Percentiles rank a stretch among this genome's conserved stretches.
phyloP scores from a whole-genome alignment of 2,888 invertebrate genomes.

The Morpho achilles region DNA sequence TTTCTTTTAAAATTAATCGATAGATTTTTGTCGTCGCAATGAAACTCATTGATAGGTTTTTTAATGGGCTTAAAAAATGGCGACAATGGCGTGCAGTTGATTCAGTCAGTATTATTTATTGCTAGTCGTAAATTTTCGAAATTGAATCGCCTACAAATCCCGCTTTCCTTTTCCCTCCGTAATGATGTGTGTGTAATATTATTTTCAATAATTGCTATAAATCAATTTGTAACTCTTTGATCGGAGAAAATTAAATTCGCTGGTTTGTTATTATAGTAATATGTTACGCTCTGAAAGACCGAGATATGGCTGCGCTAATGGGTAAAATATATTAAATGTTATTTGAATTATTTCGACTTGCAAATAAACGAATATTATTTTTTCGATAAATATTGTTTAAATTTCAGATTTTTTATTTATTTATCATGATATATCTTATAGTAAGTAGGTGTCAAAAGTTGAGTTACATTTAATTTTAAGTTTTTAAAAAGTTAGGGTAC shows the following conservation, averaged over 20 bases:
- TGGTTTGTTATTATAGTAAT: constrained; percentile 6
- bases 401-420: no score
- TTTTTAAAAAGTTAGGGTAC: no score
- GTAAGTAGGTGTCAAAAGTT: no score
- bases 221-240: constrained; percentile 46
- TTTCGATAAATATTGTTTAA: no score
- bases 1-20: constrained; percentile 43
- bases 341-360: constrained; percentile 1
- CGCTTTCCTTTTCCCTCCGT: constrained; percentile 49
- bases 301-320: constrained; percentile 1
- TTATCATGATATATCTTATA: no score
- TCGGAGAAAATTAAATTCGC: constrained; percentile 15
- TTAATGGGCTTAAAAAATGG: constrained; percentile 75
- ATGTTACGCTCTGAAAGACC: constrained; percentile 2
- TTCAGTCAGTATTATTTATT: constrained; percentile 67
- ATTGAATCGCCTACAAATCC: constrained; percentile 70
- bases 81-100: constrained; percentile 65
- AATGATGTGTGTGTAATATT: constrained; percentile 49
- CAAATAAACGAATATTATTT: no score
- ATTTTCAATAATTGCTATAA: constrained; percentile 62
- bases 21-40: constrained; percentile 62
- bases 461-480: no score
- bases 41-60: constrained; percentile 71
- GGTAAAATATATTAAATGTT: not conserved
- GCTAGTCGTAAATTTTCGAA: constrained; percentile 70